Conservation (phyloP, 35 echinoderm and acorn worm genomes). For the Apostichopus californicus region DNA sequence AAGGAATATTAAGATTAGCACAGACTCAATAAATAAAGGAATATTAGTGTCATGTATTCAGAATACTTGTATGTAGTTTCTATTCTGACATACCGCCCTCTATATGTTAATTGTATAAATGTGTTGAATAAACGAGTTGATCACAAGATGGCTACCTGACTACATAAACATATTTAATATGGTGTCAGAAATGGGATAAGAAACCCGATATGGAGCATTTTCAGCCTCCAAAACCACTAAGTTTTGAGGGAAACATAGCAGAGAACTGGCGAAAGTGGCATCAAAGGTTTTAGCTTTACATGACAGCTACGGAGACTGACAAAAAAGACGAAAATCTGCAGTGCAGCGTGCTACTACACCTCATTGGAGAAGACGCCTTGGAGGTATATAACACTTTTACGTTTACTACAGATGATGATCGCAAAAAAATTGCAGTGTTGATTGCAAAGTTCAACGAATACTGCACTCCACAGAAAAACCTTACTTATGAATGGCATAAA, state of each 20-base stretch:
- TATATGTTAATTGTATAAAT: too few relatives aligned
- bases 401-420: background rate
- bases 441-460: conserved; percentile 3
- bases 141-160: too few relatives aligned
- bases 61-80: too few relatives aligned
- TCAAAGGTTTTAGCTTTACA: background rate
- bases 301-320: background rate
- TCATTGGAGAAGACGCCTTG: conserved; percentile 63
- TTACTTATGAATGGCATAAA: conserved; percentile 38
- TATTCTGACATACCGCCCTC: too few relatives aligned
- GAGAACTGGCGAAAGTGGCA: conserved; percentile 3
- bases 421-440: background rate
- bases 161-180: too few relatives aligned
- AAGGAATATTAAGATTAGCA: too few relatives aligned
- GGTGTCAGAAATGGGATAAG: too few relatives aligned
- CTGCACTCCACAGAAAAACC: conserved; percentile 37
- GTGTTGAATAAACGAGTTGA: too few relatives aligned
- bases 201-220: too few relatives aligned
- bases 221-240: background rate
- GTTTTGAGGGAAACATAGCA: background rate
- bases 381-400: conserved; percentile 69
- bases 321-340: background rate
- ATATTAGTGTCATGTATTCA: too few relatives aligned
- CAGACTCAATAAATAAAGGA: too few relatives aligned
- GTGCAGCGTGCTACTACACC: conserved; percentile 52